Evolutionary conservation across 2,888 invertebrate species (phyloP), one percentile per base, ranked within the genome.

Genomic region (Uloborus plumipes): DNA sequence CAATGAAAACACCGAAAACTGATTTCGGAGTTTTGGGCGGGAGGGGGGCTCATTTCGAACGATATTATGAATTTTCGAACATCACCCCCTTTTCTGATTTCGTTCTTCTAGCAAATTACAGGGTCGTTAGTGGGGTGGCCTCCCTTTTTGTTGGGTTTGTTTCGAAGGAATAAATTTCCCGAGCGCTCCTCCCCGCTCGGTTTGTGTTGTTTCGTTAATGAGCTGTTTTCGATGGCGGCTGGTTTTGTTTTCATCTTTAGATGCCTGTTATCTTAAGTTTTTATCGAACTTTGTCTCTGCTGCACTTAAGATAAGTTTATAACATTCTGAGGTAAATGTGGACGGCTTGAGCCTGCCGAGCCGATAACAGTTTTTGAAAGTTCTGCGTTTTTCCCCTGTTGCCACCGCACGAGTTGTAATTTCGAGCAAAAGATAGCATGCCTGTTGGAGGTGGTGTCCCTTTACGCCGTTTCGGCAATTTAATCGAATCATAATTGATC

Each of bases 1-100:
- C 78, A 79, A 71, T 79, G 78, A 79, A 78, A 78, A 78, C 77
- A 76, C 67, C 69, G 22, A 61, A n/a, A 77, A 72, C 66, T 67
- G 78, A 79, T 79, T 79, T 49, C 66, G 71, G 65, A 50, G 64
- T 31, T 50, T 55, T 53, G 47, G n/a, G 58, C 16, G 13, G 39
- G 26, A 31, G 31, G 51, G 47, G 53, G 49, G 76, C 26, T 66
- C 58, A 75, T 72, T 72, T 72, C 59, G 67, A 76, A 74, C 66
- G 77, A 79, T 59, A 71, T 62, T 76, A 64, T 76, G 76, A 66
- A 75, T 75, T 22, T 70, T 18, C 49, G 11, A 16, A 15, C 51
- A 26, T 49, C 64, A 15, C 58, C 67, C 39, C 61, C 26, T 50
- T 47, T 59, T 47, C 22, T 47, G 61, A 58, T 79, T 79, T 59